Percentiles rank a stretch among this genome's conserved stretches.
phyloP scores from a whole-genome alignment of 2,888 invertebrate species.

The Himalopsyche japonica region DNA sequence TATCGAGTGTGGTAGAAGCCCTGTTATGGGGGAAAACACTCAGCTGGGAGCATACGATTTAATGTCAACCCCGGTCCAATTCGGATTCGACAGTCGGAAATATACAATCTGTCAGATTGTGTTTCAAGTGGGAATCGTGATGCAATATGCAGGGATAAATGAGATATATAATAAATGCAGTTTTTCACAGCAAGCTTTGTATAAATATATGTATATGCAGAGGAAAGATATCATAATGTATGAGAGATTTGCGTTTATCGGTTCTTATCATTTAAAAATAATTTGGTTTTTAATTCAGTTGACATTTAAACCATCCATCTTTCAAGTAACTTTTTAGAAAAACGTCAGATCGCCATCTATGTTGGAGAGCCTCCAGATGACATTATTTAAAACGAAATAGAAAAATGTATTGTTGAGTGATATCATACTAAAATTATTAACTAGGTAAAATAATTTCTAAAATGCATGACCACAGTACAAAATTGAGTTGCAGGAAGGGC shows the following conservation, averaged over 20 bases:
- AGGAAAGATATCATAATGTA: neutral
- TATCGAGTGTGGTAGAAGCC: neutral
- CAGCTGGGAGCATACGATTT: neutral
- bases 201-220: neutral
- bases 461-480: neutral
- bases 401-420: neutral
- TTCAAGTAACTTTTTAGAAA: no score
- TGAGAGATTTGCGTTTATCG: neutral
- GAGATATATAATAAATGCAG: neutral
- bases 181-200: neutral
- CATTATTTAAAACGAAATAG: neutral
- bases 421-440: neutral
- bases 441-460: neutral
- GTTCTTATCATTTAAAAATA: neutral
- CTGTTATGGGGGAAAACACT: neutral
- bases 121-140: neutral
- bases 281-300: neutral
- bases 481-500: conserved; percentile 9
- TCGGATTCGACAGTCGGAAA: neutral
- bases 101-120: neutral
- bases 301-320: no score
- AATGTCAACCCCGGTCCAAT: neutral
- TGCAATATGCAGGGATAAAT: neutral
- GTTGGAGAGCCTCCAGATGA: neutral
- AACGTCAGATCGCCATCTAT: no score